These are phyloP conservation scores for Melitaea cinxia DNA, from an alignment of 1,140 invertebrate genomes.

Conservation along the genomic window DNA sequence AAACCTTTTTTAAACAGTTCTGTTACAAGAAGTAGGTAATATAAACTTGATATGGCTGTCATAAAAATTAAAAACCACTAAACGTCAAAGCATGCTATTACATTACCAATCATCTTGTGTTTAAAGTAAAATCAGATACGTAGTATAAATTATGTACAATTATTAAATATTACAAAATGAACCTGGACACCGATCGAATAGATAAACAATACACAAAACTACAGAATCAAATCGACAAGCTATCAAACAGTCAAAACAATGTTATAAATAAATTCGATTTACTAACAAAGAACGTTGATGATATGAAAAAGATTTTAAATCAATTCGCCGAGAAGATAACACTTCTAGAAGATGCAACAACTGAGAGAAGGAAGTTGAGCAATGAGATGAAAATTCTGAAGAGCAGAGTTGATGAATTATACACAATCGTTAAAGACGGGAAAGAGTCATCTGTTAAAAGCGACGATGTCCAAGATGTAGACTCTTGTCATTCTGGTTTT, in stretches of 20 bases:
- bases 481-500: constrained; percentile 67
- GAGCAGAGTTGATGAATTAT: constrained; percentile 61
- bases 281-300: constrained; percentile 57
- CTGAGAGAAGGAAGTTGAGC: constrained; percentile 48
- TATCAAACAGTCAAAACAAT: constrained; percentile 51
- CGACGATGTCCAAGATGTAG: constrained; percentile 55
- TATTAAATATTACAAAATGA: constrained; percentile 37
- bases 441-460: constrained; percentile 57
- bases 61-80: too few relatives aligned
- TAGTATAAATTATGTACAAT: constrained; percentile 29
- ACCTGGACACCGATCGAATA: constrained; percentile 32
- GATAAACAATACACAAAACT: constrained; percentile 43
- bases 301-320: constrained; percentile 47
- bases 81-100: too few relatives aligned
- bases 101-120: too few relatives aligned
- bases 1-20: too few relatives aligned
- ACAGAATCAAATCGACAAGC: constrained; percentile 56
- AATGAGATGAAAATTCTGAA: constrained; percentile 57
- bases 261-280: constrained; percentile 62
- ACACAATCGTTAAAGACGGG: constrained; percentile 60
- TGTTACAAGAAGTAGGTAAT: too few relatives aligned
- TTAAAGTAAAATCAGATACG: constrained; percentile 1
- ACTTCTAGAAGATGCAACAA: constrained; percentile 47
- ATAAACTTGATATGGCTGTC: too few relatives aligned
- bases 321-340: constrained; percentile 55